phyloP scores from a whole-genome alignment of 2,113 vertebrate species.

The Thryonomys swinderianus region DNA sequence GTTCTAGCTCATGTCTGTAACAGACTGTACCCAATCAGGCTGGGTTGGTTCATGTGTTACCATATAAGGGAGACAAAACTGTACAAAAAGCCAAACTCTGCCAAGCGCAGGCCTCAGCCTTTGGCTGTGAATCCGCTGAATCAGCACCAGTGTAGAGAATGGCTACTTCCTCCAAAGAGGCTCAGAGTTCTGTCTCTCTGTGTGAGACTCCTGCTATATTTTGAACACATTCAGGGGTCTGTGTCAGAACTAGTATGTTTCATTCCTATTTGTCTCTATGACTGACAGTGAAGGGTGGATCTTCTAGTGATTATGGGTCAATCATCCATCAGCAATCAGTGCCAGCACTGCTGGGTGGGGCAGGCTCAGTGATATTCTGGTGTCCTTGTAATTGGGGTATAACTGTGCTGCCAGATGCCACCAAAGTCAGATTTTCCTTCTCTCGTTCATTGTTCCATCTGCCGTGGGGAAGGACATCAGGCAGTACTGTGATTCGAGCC shows the following conservation, averaged over 20 bases:
- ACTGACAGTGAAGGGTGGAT: not conserved
- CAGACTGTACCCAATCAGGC: not conserved
- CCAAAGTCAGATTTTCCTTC: not conserved
- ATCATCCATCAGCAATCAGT: too few relatives aligned
- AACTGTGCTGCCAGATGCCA: not conserved
- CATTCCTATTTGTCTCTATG: not conserved
- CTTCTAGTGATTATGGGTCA: too few relatives aligned
- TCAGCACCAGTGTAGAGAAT: not conserved
- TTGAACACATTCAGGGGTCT: not conserved
- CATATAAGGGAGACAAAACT: not conserved
- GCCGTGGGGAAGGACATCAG: fast-evolving
- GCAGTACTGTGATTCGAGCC: not conserved
- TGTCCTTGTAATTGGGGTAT: too few relatives aligned
- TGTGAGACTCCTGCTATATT: not conserved
- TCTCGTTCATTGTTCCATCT: too few relatives aligned
- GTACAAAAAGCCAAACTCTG: not conserved
- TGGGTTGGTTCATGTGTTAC: not conserved
- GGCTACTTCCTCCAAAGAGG: not conserved
- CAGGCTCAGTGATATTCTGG: not conserved
- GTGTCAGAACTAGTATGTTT: not conserved
- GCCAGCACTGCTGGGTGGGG: not conserved
- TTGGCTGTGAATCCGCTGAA: not conserved
- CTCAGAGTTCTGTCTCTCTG: not conserved
- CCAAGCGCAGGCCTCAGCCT: not conserved
- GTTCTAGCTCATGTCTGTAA: not conserved